Evolutionary conservation across 2,113 vertebrate genomes (phyloP), one percentile per base, ranked within the genome.

Genomic region (Saiga tatarica): DNA sequence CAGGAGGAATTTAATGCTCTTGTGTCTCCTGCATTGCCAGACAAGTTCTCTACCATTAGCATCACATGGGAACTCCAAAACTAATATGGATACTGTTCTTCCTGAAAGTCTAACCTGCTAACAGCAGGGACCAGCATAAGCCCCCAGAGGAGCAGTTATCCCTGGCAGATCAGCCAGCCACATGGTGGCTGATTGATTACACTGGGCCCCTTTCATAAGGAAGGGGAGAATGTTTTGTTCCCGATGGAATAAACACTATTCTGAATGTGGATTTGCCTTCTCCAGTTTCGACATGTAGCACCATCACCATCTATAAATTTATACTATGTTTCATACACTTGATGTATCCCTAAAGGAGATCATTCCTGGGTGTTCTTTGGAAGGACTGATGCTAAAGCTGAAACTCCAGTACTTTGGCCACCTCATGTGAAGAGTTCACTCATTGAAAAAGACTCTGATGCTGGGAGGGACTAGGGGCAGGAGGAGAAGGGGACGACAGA

Each of bases 181-280:
- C 21, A 6, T 16, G n/a, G 64, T 79, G 52, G 67, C 33, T 6
- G 33, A 50, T 30, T 52, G 39, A 57, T 57, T 21, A 50, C 39
- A 36, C 12, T 23, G 36, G 17, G 33, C 13, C 14, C 64, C 12
- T 50, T 91, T 76, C 28, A 30, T 84, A 67, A 67, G 53, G 64
- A 84, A 88, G 42, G 60, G 7, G 30, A 4, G 33, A 9, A 9
- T 53, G 14, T 45, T 64, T 91, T 57, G 45, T 55, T 95, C 23
- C 36, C 33, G 25, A 6, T 30, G 60, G 10, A 55, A 62, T 12
- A 57, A 36, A 50, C 3, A 52, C 15, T 57, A 28, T 42, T 91
- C 81, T 92, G 50, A 52, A 81, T 39, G 28, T 52, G 55, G 45
- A 60, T 81, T 88, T 88, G 67, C 45, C 74, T 76, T 93, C 53